Conservation (phyloP, 2,113 vertebrate genomes). For the Phylloscopus trochiloides region DNA sequence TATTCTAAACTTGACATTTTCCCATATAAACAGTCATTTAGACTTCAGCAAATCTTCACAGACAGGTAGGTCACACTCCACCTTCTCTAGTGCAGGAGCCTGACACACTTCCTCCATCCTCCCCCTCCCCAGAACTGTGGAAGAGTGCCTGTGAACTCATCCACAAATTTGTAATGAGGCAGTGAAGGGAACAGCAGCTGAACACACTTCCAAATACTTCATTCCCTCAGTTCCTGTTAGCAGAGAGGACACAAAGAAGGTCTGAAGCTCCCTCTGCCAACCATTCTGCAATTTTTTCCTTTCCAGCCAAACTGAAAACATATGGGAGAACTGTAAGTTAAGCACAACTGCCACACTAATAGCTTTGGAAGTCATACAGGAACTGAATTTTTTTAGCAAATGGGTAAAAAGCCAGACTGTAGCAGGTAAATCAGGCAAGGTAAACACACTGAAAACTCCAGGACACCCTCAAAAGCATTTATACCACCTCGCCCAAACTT, state of each 20-base stretch:
- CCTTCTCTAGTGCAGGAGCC: background rate
- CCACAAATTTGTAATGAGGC: background rate
- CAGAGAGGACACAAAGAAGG: background rate
- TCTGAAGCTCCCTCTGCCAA: background rate
- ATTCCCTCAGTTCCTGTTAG: background rate
- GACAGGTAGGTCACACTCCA: background rate
- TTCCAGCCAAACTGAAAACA: background rate
- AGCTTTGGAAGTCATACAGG: background rate
- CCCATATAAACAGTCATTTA: background rate
- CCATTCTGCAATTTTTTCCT: background rate
- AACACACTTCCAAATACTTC: background rate
- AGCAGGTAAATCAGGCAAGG: background rate
- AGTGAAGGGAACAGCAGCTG: background rate
- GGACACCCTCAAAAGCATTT: background rate
- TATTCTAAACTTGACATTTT: background rate
- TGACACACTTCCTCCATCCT: background rate
- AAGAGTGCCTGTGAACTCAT: background rate
- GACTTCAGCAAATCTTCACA: background rate
- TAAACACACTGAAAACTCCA: background rate
- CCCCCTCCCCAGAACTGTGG: rapidly evolving
- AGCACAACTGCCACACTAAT: background rate
- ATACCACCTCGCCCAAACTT: background rate
- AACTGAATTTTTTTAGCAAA: background rate
- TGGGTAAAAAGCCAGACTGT: background rate
- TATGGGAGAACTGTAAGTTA: background rate